Percentiles rank a stretch among this genome's conserved stretches.
Evolutionary conservation across 2,888 invertebrate species (phyloP).

Genomic region (Acleris laterana): DNA sequence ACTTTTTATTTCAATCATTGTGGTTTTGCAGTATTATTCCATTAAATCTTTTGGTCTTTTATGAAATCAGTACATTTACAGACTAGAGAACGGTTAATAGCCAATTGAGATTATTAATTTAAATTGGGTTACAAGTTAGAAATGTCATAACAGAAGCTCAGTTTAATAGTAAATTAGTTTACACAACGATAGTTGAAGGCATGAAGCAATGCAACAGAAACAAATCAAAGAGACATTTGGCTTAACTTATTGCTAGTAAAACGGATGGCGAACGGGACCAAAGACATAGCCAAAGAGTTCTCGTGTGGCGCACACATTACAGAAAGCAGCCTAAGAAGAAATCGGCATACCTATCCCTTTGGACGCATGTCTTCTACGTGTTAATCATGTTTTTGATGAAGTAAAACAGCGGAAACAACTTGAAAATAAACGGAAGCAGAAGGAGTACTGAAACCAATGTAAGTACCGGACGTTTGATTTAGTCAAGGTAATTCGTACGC

Average conservation of each 20-base stretch:
- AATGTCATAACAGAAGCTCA: neutral
- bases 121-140: constrained; percentile 4
- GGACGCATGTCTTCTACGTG: constrained; percentile 20
- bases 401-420: constrained; percentile 59
- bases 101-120: neutral
- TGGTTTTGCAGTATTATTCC: constrained; percentile 18
- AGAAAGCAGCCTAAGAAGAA: too few relatives aligned
- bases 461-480: constrained; percentile 21
- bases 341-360: constrained; percentile 8
- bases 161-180: neutral
- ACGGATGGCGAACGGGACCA: too few relatives aligned
- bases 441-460: constrained; percentile 34
- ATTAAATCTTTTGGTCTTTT: constrained; percentile 12
- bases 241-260: too few relatives aligned
- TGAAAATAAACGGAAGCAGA: constrained; percentile 59
- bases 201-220: too few relatives aligned
- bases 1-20: constrained; percentile 8
- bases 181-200: too few relatives aligned
- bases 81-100: too few relatives aligned
- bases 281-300: too few relatives aligned
- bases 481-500: constrained; percentile 27
- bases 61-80: constrained; percentile 8
- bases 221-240: neutral
- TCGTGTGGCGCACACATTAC: too few relatives aligned
- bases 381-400: constrained; percentile 54